Conservation (phyloP, 1,140 invertebrate species). For the Hypsibius dujardini region DNA sequence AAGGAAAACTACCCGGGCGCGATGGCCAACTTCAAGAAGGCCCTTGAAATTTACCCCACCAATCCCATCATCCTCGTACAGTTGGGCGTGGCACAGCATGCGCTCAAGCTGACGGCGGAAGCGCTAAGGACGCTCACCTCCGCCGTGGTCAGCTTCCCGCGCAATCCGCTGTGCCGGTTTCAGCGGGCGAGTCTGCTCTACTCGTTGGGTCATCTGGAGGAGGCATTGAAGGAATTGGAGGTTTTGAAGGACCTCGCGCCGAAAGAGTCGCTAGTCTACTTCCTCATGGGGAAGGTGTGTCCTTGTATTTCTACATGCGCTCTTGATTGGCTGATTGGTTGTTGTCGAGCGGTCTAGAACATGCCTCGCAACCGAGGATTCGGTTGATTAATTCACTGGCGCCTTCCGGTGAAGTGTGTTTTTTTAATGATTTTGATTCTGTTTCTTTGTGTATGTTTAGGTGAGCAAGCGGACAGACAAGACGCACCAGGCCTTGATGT, state of each 20-base stretch:
- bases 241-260: conserved; percentile 89
- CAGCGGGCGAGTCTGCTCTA: conserved; percentile 50
- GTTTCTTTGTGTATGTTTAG: too few relatives aligned
- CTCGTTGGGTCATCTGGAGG: conserved; percentile 34
- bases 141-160: conserved; percentile 68
- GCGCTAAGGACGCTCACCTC: conserved; percentile 69
- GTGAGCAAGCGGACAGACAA: conserved; percentile 92
- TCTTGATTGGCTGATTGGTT: too few relatives aligned
- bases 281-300: conserved; percentile 78
- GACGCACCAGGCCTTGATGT: conserved; percentile 84
- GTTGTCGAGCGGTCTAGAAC: too few relatives aligned
- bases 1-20: conserved; percentile 81
- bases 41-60: conserved; percentile 72
- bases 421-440: too few relatives aligned
- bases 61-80: conserved; percentile 88
- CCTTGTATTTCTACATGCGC: too few relatives aligned
- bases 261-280: conserved; percentile 94
- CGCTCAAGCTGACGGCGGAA: conserved; percentile 66
- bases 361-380: too few relatives aligned
- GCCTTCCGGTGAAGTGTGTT: too few relatives aligned
- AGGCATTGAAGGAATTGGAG: conserved; percentile 81
- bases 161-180: conserved; percentile 88
- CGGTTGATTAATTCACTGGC: too few relatives aligned
- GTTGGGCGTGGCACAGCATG: conserved; percentile 73
- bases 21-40: conserved; percentile 73